Base-by-base conservation (phyloP, 2,888 invertebrate species). In the Thymelicus lineola region DNA sequence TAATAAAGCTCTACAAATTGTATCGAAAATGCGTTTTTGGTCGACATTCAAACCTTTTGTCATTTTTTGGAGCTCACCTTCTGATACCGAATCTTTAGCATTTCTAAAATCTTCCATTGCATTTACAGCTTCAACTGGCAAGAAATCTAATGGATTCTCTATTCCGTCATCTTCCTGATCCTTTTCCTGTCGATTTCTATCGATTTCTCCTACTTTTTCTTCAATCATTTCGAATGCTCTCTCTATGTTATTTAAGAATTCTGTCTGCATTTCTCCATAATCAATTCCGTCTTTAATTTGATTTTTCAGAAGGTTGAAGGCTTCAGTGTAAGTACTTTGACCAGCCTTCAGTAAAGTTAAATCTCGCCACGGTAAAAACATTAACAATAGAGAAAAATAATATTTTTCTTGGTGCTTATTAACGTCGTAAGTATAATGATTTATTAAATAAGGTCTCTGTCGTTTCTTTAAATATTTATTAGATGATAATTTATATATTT, bases 391-490 rank as follows among this genome's bases (percentile, higher is more conserved):
- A 12, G 75, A 72, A 60, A 73, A 75, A 63, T 64, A 79, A 61
- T 77, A 79, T 61, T 80, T 78, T 72, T 81, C 80, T 64, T 80
- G 79, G 58, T 77, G 55, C 53, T 74, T 73, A 14, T 75, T 73
- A 12, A 66, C 66, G 42, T 80, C 78, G 68, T 75, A 78, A 28
- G 69, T 69, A 55, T 74, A 80, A 71, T 80, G 79, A 72, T 80
- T 82, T 4, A 83, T 77, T 7, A 81, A 71, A 74, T 77, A 79
- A 53, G 78, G 74, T 12, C 73, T 69, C 59, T 62, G 71, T 70
- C 80, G 42, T 75, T 75, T 79, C 73, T 75, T 79, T 20, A 79
- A 53, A 57, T 57, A 78, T 59, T 68, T 67, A 74, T 38, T 38
- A 12, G 63, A 53, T 71, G 71, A 58, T 42, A 74, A 66, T 74